Base-by-base conservation (phyloP, 2,888 invertebrate species). In the Lochmaea capreae region DNA sequence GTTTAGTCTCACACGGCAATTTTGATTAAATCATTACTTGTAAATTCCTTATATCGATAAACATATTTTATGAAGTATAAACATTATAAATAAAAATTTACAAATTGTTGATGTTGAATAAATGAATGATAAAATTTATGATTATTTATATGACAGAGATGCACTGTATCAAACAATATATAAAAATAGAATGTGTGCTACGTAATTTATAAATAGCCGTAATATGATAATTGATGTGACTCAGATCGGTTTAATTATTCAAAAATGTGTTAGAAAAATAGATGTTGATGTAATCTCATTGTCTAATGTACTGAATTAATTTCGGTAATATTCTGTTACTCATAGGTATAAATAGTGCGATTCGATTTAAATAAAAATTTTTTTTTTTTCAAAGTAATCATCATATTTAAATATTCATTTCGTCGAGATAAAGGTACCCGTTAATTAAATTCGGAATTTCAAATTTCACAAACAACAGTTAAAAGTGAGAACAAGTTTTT, bases 111-210 rank as follows among this genome's bases (percentile, higher is more conserved):
- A 14, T 26, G 26, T 33, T 33, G n/a, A 49, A 49, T 49, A 49
- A 49, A 14, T 49, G 14, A 14, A 33, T 33, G 33, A 33, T 33
- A 33, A 6, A 33, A 49, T 49, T 49, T n/a, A 49, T 49, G 11
- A 49, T 49, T 49, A 49, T 49, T 49, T 49, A 49, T 49, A 33
- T 33, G 49, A 49, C 14, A 49, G 8, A 49, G 8, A 14, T 49
- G 49, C 49, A 49, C 49, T n/a, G n/a, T 49, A 49, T 49, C 49
- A 49, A 49, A 49, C 49, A n/a, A 49, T 49, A 49, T 49, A n/a
- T n/a, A n/a, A n/a, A 49, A 49, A 49, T 49, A 49, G 49, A 49
- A 49, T 49, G 49, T 14, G 49, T 49, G 49, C n/a, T 49, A 49
- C 49, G 49, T 49, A n/a, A n/a, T 49, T 49, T n/a, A n/a, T 49